phyloP scores from a whole-genome alignment of 64 coral and sea anemone species.

The Cladopsammia gracilis region DNA sequence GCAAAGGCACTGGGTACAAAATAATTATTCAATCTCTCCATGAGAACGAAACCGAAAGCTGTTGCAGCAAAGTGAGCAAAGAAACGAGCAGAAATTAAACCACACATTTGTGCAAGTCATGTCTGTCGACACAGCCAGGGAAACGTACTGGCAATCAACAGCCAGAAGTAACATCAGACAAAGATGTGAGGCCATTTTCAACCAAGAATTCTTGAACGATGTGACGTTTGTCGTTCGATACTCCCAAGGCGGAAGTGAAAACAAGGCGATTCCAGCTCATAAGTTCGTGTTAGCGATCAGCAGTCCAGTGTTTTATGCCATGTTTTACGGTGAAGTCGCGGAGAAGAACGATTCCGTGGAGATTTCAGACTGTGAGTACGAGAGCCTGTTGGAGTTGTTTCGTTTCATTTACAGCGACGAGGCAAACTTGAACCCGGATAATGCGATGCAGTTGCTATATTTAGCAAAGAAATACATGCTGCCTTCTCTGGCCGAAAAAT shows the following conservation, averaged over 20 bases:
- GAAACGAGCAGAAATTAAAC: no score
- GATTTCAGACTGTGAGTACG: slow-evolving; percentile 2
- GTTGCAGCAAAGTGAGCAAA: no score
- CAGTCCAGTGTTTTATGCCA: slow-evolving; percentile 40
- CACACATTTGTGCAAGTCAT: no score
- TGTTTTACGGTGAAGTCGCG: slow-evolving; percentile 33
- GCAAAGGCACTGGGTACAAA: neutral
- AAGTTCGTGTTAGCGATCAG: slow-evolving; percentile 37
- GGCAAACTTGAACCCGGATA: slow-evolving; percentile 9
- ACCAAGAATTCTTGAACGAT: neutral
- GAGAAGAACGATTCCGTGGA: neutral
- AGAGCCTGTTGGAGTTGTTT: slow-evolving; percentile 42
- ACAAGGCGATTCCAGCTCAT: slow-evolving; percentile 14
- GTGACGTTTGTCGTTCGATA: slow-evolving; percentile 12
- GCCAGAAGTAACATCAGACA: neutral
- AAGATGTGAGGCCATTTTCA: neutral
- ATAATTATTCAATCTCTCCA: no score
- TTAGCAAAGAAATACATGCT: slow-evolving; percentile 35
- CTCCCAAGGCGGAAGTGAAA: neutral
- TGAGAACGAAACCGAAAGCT: no score
- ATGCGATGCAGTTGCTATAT: slow-evolving; percentile 29
- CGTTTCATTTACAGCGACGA: slow-evolving; percentile 18
- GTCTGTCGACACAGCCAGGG: no score
- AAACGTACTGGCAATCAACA: neutral
- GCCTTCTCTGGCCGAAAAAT: slow-evolving; percentile 16